These are phyloP conservation scores for Agonopterix alstromeriana DNA, from an alignment of 2,888 invertebrate genomes.

Conservation along the genomic window DNA sequence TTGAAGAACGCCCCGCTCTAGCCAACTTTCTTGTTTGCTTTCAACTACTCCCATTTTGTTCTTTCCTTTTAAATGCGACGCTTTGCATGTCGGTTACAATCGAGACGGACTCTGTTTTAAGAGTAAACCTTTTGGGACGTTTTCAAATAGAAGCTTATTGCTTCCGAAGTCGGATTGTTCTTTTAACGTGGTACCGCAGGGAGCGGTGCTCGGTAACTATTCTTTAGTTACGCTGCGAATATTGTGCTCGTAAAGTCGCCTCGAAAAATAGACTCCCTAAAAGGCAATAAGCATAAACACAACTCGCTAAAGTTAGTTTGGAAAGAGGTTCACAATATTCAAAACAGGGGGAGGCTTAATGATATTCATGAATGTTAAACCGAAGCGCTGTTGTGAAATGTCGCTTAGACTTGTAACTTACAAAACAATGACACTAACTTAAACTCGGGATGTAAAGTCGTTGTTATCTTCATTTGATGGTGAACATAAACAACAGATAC, in stretches of 20 bases:
- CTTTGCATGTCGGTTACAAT: constrained; percentile 60
- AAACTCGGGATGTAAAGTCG: constrained; percentile 61
- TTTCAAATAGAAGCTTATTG: constrained; percentile 56
- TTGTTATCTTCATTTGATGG: constrained; percentile 65
- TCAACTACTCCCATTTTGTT: constrained; percentile 49
- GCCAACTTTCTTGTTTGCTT: constrained; percentile 60
- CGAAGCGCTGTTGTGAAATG: constrained; percentile 61
- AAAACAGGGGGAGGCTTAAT: constrained; percentile 63
- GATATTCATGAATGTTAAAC: constrained; percentile 71
- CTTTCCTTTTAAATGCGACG: constrained; percentile 49
- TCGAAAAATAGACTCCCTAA: constrained; percentile 38
- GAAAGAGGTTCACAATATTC: constrained; percentile 53
- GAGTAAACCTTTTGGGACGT: constrained; percentile 54
- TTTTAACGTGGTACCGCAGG: constrained; percentile 36
- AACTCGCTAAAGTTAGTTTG: constrained; percentile 47
- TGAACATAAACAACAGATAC: constrained; percentile 58
- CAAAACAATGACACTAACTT: constrained; percentile 72
- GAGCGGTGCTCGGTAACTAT: constrained; percentile 17
- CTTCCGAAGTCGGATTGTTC: constrained; percentile 47
- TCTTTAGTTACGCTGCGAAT: constrained; percentile 32
- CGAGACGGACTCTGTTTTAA: constrained; percentile 49
- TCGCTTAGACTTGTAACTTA: constrained; percentile 68
- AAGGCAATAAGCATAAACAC: constrained; percentile 57
- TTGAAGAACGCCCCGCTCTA: constrained; percentile 37
- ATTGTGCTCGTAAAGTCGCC: constrained; percentile 29